These are phyloP conservation scores for Bruchidius siliquastri DNA, from an alignment of 2,888 invertebrate species.

Conservation along the genomic window DNA sequence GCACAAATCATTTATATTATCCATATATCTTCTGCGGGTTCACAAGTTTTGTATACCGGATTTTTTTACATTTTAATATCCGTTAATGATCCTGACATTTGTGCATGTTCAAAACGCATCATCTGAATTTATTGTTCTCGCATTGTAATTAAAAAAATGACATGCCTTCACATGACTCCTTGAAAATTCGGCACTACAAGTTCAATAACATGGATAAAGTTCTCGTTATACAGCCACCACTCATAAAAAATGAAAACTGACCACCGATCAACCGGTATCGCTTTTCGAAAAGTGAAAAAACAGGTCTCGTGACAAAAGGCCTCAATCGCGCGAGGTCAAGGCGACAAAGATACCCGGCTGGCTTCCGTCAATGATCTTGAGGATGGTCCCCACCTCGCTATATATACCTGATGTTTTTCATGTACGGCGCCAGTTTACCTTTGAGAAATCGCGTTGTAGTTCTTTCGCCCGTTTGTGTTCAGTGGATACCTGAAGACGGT, in stretches of 20 bases:
- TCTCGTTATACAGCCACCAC: background rate
- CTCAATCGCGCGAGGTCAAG: slow-evolving; percentile 25
- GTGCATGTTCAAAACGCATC: too few species aligned
- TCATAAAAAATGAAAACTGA: background rate
- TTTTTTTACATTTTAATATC: too few species aligned
- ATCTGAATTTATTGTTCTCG: too few species aligned
- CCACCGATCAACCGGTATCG: background rate
- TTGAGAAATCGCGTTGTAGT: background rate
- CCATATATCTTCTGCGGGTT: too few species aligned
- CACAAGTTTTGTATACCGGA: too few species aligned
- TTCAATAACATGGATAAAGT: too few species aligned
- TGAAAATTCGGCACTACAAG: too few species aligned
- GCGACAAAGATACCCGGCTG: slow-evolving; percentile 25
- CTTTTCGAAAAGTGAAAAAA: background rate
- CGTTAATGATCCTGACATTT: too few species aligned
- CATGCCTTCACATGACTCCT: too few species aligned
- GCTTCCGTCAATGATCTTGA: slow-evolving; percentile 22
- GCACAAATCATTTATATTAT: too few species aligned
- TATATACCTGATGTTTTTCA: slow-evolving; percentile 19
- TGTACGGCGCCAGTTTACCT: background rate
- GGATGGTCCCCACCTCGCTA: slow-evolving; percentile 28
- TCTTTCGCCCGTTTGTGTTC: background rate
- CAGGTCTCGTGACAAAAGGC: background rate
- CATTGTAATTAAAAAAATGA: too few species aligned
- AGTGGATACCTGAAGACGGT: background rate